These are phyloP conservation scores for Pachliopta kotzebuea DNA, from an alignment of 2,888 invertebrate species.

Conservation along the genomic window DNA sequence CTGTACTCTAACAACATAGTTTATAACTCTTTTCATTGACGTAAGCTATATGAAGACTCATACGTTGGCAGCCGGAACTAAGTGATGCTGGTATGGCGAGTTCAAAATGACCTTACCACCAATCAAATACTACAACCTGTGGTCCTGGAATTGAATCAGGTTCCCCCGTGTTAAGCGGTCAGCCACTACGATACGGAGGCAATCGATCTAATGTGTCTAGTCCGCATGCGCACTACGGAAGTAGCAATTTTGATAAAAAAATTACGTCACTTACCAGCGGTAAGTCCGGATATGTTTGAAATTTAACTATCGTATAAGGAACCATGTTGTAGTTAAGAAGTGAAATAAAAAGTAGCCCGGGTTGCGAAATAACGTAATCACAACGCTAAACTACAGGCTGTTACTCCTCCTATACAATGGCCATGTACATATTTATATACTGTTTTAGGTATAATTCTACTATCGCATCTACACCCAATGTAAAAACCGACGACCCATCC, in stretches of 20 bases:
- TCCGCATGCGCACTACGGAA: conserved; percentile 9
- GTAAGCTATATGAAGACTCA: too few species aligned
- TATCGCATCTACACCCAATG: conserved; percentile 34
- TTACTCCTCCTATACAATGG: conserved; percentile 55
- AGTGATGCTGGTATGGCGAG: too few species aligned
- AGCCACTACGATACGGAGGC: background rate
- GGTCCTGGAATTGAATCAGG: too few species aligned
- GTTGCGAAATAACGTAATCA: conserved; percentile 50
- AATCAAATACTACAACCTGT: too few species aligned
- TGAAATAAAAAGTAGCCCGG: conserved; percentile 42
- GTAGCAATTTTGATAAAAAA: conserved; percentile 10
- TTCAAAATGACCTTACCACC: too few species aligned
- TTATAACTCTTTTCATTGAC: background rate
- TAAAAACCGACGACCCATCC: conserved; percentile 53
- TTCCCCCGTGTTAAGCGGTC: background rate
- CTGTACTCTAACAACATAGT: conserved; percentile 19
- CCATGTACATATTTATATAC: conserved; percentile 42
- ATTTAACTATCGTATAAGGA: conserved; percentile 40
- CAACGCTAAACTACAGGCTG: conserved; percentile 47
- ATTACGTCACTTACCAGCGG: conserved; percentile 6
- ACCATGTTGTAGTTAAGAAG: conserved; percentile 37
- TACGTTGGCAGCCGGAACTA: too few species aligned
- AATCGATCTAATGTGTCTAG: conserved; percentile 19
- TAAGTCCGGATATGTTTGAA: conserved; percentile 50
- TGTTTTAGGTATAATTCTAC: conserved; percentile 37